Conservation (phyloP, 2,888 invertebrate genomes). For the Erynnis tages region DNA sequence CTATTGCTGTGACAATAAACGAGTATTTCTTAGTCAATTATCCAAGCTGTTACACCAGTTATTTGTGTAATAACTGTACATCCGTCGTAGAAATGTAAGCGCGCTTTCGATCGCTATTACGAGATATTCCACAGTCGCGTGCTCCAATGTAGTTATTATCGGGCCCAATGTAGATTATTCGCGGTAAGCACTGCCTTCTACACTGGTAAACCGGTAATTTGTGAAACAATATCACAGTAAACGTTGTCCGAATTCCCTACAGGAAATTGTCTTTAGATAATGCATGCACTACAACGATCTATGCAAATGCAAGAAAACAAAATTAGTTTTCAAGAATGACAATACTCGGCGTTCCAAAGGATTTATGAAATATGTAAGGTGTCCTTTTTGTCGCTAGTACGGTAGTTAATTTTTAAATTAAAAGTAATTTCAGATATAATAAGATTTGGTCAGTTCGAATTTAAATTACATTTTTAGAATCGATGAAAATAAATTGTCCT, state of each 20-base stretch:
- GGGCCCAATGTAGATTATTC: constrained; percentile 38
- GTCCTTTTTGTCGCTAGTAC: too few relatives aligned
- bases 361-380: too few relatives aligned
- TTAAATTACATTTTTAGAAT: too few relatives aligned
- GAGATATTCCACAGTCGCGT: constrained; percentile 39
- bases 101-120: constrained; percentile 40
- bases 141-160: constrained; percentile 52
- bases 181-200: constrained; percentile 43
- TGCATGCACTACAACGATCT: neutral
- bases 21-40: constrained; percentile 3
- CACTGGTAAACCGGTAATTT: constrained; percentile 46
- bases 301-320: neutral
- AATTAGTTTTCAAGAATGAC: too few relatives aligned
- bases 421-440: too few relatives aligned
- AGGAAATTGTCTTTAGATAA: constrained; percentile 37
- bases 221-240: constrained; percentile 47
- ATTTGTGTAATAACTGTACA: constrained; percentile 14
- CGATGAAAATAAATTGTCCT: too few relatives aligned
- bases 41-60: neutral
- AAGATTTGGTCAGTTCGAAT: too few relatives aligned
- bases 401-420: too few relatives aligned
- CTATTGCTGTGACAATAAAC: neutral
- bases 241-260: constrained; percentile 37
- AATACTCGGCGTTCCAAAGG: too few relatives aligned
- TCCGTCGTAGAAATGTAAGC: constrained; percentile 27